Evolutionary conservation across 2,888 invertebrate genomes (phyloP), one percentile per base, ranked within the genome.

Genomic region (Ectemnius continuus): DNA sequence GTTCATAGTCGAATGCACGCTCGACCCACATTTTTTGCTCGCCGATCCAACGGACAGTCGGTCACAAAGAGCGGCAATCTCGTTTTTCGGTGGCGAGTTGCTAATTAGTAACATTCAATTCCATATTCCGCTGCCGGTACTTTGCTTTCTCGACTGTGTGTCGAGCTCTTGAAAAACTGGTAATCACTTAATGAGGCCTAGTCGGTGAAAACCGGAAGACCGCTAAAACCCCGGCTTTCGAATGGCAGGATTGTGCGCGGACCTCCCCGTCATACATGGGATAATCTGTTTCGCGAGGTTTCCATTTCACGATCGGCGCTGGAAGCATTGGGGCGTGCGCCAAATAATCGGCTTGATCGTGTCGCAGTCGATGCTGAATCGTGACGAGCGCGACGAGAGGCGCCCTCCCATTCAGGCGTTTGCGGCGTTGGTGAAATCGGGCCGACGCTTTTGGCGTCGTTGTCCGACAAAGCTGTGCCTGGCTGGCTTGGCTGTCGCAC

Each of bases 381-480:
- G 73, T 67, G 70, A 67, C 61, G 71, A 58, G 63, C 45, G 66
- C 36, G 67, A 45, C 13, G 11, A 3, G 52, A 4, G 46, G 36
- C 18, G 14, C 36, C 14, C 23, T 65, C 63, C 20, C 14, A 60
- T 14, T 46, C 11, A 20, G 20, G n/a, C 66, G 61, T 60, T 67
- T 69, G 59, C 46, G 68, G 66, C 23, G 67, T 20, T 63, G 69
- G 77, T 73, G 68, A 74, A 82, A 67, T 69, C 79, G 65, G 80
- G 67, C 73, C 65, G 77, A 77, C 75, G 70, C 69, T 79, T 81
- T 79, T 73, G 83, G 83, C 75, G 61, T 58, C 73, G 61, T 68
- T 61, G 72, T 72, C 62, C 70, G 81, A 83, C 82, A 83, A 83
- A 83, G 78, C 81, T 79, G 77, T 67, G 62, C 75, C 61, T 74